Conservation (phyloP, 2,113 vertebrate genomes). For the Pomatostomus ruficeps region DNA sequence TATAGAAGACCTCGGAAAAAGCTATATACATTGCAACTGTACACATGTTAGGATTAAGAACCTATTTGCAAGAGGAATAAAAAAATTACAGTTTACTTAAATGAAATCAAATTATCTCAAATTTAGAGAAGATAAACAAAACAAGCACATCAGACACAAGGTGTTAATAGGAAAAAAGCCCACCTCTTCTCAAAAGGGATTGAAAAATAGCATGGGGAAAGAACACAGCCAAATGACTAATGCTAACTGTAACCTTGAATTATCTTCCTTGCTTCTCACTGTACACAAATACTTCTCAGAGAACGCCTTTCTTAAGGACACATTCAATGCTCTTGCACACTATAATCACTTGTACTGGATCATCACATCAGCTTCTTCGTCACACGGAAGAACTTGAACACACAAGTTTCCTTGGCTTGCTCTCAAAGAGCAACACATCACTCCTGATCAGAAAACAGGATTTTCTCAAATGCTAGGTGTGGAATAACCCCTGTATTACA, state of each 20-base stretch:
- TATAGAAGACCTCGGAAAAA: not conserved
- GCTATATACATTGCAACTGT: not conserved
- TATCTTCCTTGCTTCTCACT: not conserved
- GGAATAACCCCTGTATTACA: not conserved
- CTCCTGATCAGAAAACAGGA: not conserved
- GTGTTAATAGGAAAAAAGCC: not conserved
- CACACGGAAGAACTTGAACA: not conserved
- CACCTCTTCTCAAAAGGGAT: not conserved
- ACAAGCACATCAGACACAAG: not conserved
- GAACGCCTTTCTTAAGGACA: slow-evolving; percentile 24
- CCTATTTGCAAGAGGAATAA: not conserved
- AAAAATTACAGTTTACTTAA: not conserved
- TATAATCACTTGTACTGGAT: not conserved
- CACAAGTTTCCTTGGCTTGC: not conserved
- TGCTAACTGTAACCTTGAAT: slow-evolving; percentile 9
- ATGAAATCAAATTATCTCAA: not conserved
- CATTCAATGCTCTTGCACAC: not conserved
- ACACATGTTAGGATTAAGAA: not conserved
- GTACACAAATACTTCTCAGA: not conserved
- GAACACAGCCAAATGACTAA: not conserved
- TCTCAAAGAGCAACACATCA: not conserved
- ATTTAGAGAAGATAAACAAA: not conserved
- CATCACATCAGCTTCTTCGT: not conserved
- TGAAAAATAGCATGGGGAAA: not conserved
- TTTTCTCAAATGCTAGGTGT: not conserved